These are phyloP conservation scores for Alfaro cultratus DNA, from an alignment of 2,797 vertebrate genomes.

Conservation along the genomic window DNA sequence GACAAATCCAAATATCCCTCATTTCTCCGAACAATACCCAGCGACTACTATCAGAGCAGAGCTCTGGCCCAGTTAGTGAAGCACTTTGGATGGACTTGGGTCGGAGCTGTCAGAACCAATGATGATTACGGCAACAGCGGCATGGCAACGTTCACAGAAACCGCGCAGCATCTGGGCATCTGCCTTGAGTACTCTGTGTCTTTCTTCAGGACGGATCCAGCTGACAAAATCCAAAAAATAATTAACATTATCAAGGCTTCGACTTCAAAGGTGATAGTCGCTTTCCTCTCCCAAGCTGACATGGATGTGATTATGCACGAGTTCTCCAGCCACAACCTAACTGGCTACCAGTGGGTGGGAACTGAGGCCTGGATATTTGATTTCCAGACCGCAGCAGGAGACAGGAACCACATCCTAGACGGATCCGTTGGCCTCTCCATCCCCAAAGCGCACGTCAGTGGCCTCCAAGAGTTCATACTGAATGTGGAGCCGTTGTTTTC, in stretches of 20 bases:
- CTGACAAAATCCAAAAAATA: slow-evolving; percentile 50
- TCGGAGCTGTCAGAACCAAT: slow-evolving; percentile 75
- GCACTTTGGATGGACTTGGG: slow-evolving; percentile 82
- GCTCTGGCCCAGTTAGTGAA: slow-evolving; percentile 75
- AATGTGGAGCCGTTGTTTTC: neutral
- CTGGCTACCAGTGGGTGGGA: slow-evolving; percentile 9
- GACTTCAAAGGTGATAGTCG: slow-evolving; percentile 62
- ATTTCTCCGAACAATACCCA: slow-evolving; percentile 81
- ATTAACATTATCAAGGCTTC: slow-evolving; percentile 4
- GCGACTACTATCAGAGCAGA: slow-evolving; percentile 80
- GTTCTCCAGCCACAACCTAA: slow-evolving; percentile 33
- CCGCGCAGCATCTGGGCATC: slow-evolving; percentile 60
- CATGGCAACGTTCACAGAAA: slow-evolving; percentile 68
- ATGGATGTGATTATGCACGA: slow-evolving; percentile 11
- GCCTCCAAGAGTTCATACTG: neutral
- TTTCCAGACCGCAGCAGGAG: slow-evolving; percentile 6
- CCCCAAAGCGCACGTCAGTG: slow-evolving; percentile 6
- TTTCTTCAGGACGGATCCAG: slow-evolving; percentile 70
- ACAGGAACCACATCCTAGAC: slow-evolving; percentile 3
- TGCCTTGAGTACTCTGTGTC: slow-evolving; percentile 74
- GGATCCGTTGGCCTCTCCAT: slow-evolving; percentile 1
- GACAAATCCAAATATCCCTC: slow-evolving; percentile 77
- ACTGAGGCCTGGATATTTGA: slow-evolving; percentile 47
- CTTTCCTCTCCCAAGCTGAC: slow-evolving; percentile 53
- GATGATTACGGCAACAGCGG: slow-evolving; percentile 75